Evolutionary conservation across 2,888 invertebrate species (phyloP), one percentile per base, ranked within the genome.

Genomic region (Papilio elwesi): DNA sequence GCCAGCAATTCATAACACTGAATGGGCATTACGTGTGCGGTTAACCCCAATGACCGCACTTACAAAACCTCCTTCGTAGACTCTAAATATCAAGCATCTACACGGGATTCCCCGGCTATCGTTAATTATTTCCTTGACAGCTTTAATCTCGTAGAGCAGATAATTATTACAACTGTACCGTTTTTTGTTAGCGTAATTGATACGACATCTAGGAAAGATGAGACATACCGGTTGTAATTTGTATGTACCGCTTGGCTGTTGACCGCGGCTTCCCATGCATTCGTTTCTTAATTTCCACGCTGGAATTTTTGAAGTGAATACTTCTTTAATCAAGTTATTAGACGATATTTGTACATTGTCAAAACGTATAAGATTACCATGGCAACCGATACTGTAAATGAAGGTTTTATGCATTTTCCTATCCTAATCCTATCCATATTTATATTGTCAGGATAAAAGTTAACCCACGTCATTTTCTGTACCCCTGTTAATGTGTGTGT

Each of bases 21-120:
- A 38, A 73, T 57, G 69, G 71, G 71, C 71, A 69, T 51, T 52
- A 16, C 62, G 26, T 16, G n/a, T 52, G 55, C 36, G 36, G 38
- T 70, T 49, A 59, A 59, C 59, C 59, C 9, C 38, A 59, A 59
- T 59, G 38, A 59, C 59, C 38, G n/a, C 59, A 59, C 9, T 59
- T 59, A 59, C 59, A 59, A 59, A 59, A 59, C 59, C 26, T 13
- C 38, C 13, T 0, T 43, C 43, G 43, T n/a, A 51, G 51, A 13
- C 13, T 51, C 38, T n/a, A 12, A n/a, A 26, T 26, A 26, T 4
- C 59, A n/a, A 38, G 38, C n/a, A 36, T 3, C 59, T 38, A 38
- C n/a, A 38, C n/a, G n/a, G 57, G n/a, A 59, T 66, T 66, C 12
- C 36, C 49, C 36, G 5, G 1, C 51, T 38, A 53, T 43, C n/a